phyloP scores from a whole-genome alignment of 1,140 invertebrate genomes.

The Carposina sasakii region DNA sequence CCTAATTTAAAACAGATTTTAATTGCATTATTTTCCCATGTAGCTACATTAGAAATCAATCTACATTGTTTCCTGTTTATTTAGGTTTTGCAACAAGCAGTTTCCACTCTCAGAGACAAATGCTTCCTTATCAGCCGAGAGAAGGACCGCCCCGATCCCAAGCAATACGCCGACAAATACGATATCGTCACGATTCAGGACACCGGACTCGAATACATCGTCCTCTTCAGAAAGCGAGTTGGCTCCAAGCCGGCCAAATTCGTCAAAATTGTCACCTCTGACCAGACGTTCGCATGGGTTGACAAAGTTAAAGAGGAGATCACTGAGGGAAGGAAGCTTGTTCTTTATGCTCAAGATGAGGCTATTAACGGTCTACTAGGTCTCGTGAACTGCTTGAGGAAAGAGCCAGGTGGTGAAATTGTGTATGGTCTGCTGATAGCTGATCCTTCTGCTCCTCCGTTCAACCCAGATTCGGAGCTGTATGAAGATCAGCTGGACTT shows the following conservation, averaged over 20 bases:
- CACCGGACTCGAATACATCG: conserved; percentile 58
- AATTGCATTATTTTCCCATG: too few species aligned
- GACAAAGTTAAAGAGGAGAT: conserved; percentile 71
- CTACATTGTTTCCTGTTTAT: too few species aligned
- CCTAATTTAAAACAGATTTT: too few species aligned
- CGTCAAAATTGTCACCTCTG: conserved; percentile 42
- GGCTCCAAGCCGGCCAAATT: conserved; percentile 61
- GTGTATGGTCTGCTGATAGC: conserved; percentile 77
- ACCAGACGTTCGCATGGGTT: conserved; percentile 55
- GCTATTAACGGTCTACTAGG: conserved; percentile 86
- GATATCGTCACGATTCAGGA: conserved; percentile 61
- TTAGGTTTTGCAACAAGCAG: conserved; percentile 56
- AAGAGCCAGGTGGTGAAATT: conserved; percentile 79
- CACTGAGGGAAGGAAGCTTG: conserved; percentile 70
- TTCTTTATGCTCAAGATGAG: conserved; percentile 77
- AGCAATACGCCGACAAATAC: conserved; percentile 42
- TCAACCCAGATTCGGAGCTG: conserved; percentile 76
- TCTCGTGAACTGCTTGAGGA: conserved; percentile 83
- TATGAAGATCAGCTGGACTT: conserved; percentile 79
- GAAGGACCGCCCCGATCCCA: conserved; percentile 44
- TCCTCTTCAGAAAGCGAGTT: conserved; percentile 56
- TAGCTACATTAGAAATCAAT: too few species aligned
- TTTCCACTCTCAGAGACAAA: conserved; percentile 54
- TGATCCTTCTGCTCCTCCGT: conserved; percentile 77
- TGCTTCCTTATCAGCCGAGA: conserved; percentile 72